Evolutionary conservation across 2,888 invertebrate genomes (phyloP).

Genomic region (Melanostoma mellinum): DNA sequence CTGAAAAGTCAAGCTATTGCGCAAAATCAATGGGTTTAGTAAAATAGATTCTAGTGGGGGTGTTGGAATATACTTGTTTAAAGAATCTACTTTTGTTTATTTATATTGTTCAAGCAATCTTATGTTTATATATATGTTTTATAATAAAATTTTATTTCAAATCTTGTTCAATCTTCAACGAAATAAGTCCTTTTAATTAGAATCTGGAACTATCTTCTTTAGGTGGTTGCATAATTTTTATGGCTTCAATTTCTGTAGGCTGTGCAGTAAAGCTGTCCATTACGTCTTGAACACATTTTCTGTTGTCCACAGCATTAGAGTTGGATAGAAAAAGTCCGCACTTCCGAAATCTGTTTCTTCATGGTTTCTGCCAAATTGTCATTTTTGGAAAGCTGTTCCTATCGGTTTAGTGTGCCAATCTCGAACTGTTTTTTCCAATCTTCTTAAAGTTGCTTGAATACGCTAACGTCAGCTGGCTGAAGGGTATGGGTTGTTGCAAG

Average conservation of each 20-base stretch:
- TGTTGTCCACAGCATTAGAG: background rate
- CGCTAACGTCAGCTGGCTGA: background rate
- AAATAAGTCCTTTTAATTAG: no score
- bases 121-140: no score
- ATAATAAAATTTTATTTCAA: no score
- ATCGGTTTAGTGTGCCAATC: background rate
- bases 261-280: background rate
- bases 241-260: background rate
- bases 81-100: no score
- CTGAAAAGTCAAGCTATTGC: no score
- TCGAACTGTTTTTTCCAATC: background rate
- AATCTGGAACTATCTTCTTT: background rate
- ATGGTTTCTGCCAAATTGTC: background rate
- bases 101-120: no score
- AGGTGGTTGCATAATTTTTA: background rate
- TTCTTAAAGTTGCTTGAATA: background rate
- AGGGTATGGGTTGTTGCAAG: background rate
- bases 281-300: background rate
- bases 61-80: no score
- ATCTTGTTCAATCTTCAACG: no score
- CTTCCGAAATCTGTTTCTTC: background rate
- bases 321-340: background rate
- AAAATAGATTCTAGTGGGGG: no score
- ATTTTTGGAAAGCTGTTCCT: background rate
- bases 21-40: no score